A percentile compares a stretch with the other conserved stretches of the same genome.
phyloP scores from a whole-genome alignment of 2,888 invertebrate species.

The Pollenia amentaria region DNA sequence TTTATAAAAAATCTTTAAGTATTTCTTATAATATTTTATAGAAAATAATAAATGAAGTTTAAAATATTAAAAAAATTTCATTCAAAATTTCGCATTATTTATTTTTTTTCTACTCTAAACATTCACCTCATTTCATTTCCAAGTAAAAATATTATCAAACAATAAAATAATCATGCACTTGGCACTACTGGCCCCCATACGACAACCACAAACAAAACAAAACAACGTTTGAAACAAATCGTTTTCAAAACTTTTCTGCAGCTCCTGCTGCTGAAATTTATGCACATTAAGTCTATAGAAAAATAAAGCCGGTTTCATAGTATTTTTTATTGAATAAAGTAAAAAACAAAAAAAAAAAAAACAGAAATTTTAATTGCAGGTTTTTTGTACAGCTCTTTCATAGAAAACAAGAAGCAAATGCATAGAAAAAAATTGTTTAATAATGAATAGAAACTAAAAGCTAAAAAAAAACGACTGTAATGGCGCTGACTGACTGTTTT shows the following conservation, averaged over 20 bases:
- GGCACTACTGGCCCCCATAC: slow-evolving; percentile 74
- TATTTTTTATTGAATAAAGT: background rate
- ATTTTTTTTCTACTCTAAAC: background rate
- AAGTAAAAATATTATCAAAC: slow-evolving; percentile 24
- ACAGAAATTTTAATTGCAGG: slow-evolving; percentile 53
- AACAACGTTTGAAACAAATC: slow-evolving; percentile 10
- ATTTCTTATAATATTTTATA: no score
- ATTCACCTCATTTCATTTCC: background rate
- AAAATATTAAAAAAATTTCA: slow-evolving; percentile 3
- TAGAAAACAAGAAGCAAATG: slow-evolving; percentile 6
- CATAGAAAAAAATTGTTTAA: background rate
- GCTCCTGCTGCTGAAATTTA: slow-evolving; percentile 29
- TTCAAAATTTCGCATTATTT: background rate
- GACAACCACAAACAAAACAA: background rate
- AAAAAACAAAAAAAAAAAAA: no score
- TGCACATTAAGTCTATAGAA: background rate
- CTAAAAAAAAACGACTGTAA: background rate
- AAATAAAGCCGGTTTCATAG: slow-evolving; percentile 33
- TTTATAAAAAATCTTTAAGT: no score
- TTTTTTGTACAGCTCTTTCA: slow-evolving; percentile 17
- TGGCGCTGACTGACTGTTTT: background rate
- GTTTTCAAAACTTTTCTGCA: slow-evolving; percentile 7
- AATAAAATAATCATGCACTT: slow-evolving; percentile 70
- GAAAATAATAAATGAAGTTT: no score
- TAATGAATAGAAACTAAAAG: background rate